phyloP scores from a whole-genome alignment of 2,797 vertebrate species.

The Macrochelys suwanniensis region DNA sequence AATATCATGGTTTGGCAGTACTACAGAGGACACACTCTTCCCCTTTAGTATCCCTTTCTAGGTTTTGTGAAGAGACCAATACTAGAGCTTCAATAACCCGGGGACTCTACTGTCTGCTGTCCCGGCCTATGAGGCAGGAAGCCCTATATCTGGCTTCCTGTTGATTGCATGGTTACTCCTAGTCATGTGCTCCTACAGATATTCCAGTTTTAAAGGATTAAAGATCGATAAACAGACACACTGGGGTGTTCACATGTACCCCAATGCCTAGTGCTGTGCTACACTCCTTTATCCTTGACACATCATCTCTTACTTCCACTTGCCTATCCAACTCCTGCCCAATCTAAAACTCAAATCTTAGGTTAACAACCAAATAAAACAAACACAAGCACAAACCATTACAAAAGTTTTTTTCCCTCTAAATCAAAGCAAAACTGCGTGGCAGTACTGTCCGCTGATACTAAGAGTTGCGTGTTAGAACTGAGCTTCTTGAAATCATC shows the following conservation, averaged over 20 bases:
- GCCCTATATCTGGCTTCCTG: background rate
- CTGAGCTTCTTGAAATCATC: background rate
- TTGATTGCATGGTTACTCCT: background rate
- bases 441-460: background rate
- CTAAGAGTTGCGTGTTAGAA: background rate
- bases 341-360: background rate
- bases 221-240: background rate
- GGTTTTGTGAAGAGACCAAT: background rate
- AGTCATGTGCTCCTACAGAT: background rate
- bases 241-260: background rate
- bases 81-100: background rate
- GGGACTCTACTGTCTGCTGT: background rate
- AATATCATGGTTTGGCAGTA: background rate
- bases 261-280: accelerated
- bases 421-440: background rate
- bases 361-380: background rate
- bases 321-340: background rate
- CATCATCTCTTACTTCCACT: background rate
- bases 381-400: background rate
- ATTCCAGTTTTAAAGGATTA: background rate
- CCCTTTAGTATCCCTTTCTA: background rate
- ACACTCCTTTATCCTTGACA: background rate
- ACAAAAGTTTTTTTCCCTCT: background rate
- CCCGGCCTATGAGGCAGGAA: background rate
- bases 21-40: background rate